A percentile compares a stretch with the other conserved stretches of the same genome.
phyloP scores from a whole-genome alignment of 2,797 vertebrate genomes.

The Acomys russatus region DNA sequence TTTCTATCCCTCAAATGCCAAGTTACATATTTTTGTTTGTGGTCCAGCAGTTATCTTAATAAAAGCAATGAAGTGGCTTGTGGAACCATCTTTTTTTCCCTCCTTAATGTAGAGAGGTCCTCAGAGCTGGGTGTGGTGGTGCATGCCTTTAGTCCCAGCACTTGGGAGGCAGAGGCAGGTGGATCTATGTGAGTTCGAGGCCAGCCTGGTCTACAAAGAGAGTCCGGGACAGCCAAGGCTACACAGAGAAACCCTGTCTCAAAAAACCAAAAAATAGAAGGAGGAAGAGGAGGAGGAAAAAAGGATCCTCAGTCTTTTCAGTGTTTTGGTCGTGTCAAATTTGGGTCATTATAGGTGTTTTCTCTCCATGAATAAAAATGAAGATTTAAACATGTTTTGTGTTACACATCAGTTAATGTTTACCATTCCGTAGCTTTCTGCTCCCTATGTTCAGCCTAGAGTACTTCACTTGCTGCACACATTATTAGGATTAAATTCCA shows the following conservation, averaged over 20 bases:
- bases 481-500: constrained; percentile 67
- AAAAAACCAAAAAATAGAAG: no score
- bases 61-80: constrained; percentile 47
- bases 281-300: no score
- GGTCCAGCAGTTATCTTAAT: constrained; percentile 32
- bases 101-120: neutral
- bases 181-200: no score
- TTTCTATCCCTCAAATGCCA: neutral
- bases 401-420: neutral
- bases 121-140: neutral
- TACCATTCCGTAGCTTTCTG: constrained; percentile 26
- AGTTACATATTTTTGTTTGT: constrained; percentile 50
- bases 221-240: no score
- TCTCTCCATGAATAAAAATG: neutral
- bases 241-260: no score
- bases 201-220: no score
- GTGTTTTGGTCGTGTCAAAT: constrained; percentile 54
- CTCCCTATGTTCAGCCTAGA: constrained; percentile 41
- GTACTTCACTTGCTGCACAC: constrained; percentile 43
- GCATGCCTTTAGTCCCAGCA: no score
- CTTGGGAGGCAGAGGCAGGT: no score
- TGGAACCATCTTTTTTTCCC: constrained; percentile 17
- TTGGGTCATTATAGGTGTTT: constrained; percentile 1
- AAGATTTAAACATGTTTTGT: constrained; percentile 28
- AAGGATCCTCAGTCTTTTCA: constrained; percentile 1